Conservation (phyloP, 2,113 vertebrate species). For the Callionymus lyra region DNA sequence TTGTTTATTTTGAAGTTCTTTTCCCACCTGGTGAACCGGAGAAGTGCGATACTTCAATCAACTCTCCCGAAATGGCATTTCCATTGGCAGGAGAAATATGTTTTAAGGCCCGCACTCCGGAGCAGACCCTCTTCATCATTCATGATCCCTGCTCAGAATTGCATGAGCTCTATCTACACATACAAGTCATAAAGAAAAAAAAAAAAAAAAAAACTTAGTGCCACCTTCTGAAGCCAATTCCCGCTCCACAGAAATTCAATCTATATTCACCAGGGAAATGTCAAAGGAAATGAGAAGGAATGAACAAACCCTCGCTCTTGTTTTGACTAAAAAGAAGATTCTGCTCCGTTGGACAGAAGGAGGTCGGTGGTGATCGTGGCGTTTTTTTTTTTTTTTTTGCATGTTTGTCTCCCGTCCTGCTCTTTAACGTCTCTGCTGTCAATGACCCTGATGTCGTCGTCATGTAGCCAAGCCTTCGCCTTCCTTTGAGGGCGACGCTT, state of each 20-base stretch:
- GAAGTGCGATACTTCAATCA: slow-evolving; percentile 2
- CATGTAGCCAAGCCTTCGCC: not conserved
- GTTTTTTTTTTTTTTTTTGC: slow-evolving; percentile 2
- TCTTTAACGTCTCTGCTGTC: slow-evolving; percentile 1
- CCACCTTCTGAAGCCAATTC: slow-evolving; percentile 4
- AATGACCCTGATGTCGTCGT: slow-evolving; percentile 4
- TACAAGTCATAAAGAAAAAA: slow-evolving; percentile 25
- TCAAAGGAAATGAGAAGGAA: slow-evolving; percentile 17
- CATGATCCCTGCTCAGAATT: slow-evolving; percentile 31
- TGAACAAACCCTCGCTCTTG: slow-evolving; percentile 18
- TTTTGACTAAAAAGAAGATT: slow-evolving; percentile 29
- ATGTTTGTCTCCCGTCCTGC: slow-evolving; percentile 5
- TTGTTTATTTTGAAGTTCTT: slow-evolving; percentile 23
- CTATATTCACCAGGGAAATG: slow-evolving; percentile 47
- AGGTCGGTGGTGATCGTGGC: slow-evolving; percentile 25
- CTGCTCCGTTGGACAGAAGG: slow-evolving; percentile 25
- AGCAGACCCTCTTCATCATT: slow-evolving; percentile 30
- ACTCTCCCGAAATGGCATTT: no score
- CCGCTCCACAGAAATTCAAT: slow-evolving; percentile 26
- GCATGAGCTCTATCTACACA: slow-evolving; percentile 39
- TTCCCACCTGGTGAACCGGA: slow-evolving; percentile 4
- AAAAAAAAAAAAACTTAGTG: not conserved
- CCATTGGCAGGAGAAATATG: slow-evolving; percentile 12
- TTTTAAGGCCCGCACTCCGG: slow-evolving; percentile 18
- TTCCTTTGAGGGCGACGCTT: slow-evolving; percentile 9